Conservation (phyloP, 2,113 vertebrate species). For the Lota lota region DNA sequence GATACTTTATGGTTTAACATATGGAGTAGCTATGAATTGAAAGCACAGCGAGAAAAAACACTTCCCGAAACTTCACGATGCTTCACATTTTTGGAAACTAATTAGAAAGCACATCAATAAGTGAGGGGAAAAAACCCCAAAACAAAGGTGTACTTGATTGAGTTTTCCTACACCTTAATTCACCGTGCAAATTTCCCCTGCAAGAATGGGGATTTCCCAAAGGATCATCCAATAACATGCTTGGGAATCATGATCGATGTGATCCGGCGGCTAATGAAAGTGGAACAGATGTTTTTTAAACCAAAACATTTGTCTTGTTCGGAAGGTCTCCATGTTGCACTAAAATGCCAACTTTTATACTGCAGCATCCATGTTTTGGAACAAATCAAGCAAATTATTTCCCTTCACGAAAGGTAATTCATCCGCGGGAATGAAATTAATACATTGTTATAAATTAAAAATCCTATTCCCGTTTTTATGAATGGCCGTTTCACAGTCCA, state of each 20-base stretch:
- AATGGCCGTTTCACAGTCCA: conserved; percentile 37
- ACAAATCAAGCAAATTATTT: no score
- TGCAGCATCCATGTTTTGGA: conserved; percentile 15
- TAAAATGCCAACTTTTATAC: conserved; percentile 31
- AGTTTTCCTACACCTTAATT: conserved; percentile 59
- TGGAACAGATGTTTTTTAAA: conserved; percentile 67
- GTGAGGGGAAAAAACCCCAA: conserved; percentile 8
- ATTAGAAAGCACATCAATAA: conserved; percentile 10
- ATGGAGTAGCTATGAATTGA: no score
- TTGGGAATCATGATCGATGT: conserved; percentile 55
- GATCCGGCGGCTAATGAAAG: conserved; percentile 66
- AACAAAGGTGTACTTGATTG: conserved; percentile 34
- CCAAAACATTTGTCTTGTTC: conserved; percentile 60
- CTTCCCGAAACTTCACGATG: not conserved
- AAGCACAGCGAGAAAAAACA: no score
- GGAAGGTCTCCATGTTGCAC: conserved; percentile 8
- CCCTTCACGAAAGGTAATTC: conserved; percentile 36
- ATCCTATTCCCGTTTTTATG: conserved; percentile 37
- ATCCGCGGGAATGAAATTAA: conserved; percentile 27
- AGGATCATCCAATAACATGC: conserved; percentile 56
- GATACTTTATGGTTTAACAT: no score
- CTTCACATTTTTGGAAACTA: conserved; percentile 16
- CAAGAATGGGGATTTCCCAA: conserved; percentile 62
- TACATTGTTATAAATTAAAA: conserved; percentile 32
- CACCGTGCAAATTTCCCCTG: conserved; percentile 33